Base-by-base conservation (phyloP, 2,888 invertebrate genomes). In the Pyrochroa serraticornis region DNA sequence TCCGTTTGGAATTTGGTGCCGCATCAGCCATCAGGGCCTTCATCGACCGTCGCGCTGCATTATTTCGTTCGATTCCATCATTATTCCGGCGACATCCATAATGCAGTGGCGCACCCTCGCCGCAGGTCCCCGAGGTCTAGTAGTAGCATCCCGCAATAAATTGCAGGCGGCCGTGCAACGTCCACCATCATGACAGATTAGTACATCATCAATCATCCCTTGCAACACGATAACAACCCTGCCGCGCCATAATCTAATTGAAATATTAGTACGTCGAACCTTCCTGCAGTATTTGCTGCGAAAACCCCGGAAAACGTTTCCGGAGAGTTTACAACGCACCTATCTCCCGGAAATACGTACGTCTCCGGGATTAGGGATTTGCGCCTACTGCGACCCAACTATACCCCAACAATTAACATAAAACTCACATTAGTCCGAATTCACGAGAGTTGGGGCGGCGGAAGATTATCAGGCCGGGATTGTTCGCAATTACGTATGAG, bases 161-260 rank as follows among this genome's bases (percentile, higher is more conserved):
- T 77, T 75, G 72, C 63, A 70, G 64, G 65, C 71, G 33, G 14
- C 68, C 71, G 68, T 71, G 72, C 72, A 69, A 64, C 71, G 75
- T 72, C 76, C 75, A 66, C 72, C 74, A 69, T 72, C 75, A 74
- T 78, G 78, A 77, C 78, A 77, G 77, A 78, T 79, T 78, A 78
- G 77, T 75, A 75, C 72, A 73, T 77, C 77, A 77, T 79, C 77
- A 75, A 79, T 79, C 78, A 78, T 77, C 66, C 63, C 62, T 50
- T 63, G 63, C 62, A 63, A 67, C 55, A 65, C 67, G 70, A 71
- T 73, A 74, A 72, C 72, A 68, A 70, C 66, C 68, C 63, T 65
- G 68, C 66, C 68, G 65, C 67, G 66, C 65, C 14, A 33, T 67
- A 71, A 71, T 71, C 67, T 71, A 71, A 72, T 72, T 72, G 73